Evolutionary conservation across 92 coral and sea anemone species (phyloP), one percentile per base, ranked within the genome.

Genomic region (Ricordea florida): DNA sequence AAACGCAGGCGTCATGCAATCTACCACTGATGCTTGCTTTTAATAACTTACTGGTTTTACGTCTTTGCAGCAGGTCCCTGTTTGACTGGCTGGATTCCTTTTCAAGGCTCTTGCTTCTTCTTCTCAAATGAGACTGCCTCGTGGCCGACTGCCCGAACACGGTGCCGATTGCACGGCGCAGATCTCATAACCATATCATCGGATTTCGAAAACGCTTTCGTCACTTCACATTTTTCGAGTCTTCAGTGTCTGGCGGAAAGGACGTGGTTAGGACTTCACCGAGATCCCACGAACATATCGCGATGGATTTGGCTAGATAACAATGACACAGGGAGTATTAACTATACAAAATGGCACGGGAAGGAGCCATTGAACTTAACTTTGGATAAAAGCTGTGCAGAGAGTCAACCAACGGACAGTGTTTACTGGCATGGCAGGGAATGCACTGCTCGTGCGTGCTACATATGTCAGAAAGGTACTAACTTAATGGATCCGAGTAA

Each of bases 271-370:
- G 80, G 80, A 16, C 80, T 73, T 61, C 80, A 18, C 13, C 80
- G 68, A 3, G 49, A 59, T 47, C 70, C 80, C 33, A 28, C 10
- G 5, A 73, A 59, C 33, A 13, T 1, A 16, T 59, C 71, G 16
- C 58, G 47, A 17, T 73, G 80, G 80, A 56, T 59, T 2, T 73
- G 71, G 80, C 23, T 32, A 14, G 70, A 61, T 20, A 47, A 61
- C 0, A 20, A 38, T 1, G 36, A 55, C 0, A 18, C 38, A 3
- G 25, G 14, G 21, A 34, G 8, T n/a, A 37, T 26, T 28, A 30
- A 43, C n/a, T 73, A 59, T 69, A 73, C 58, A 11, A 73, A 73
- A 73, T 73, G 80, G 80, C 70, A 73, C 28, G 15, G 70, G 35
- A 73, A 73, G 22, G 80, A 73, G 33, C 35, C 71, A 44, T 46